A percentile compares a stretch with the other conserved stretches of the same genome.
Conservation (phyloP, 2,888 invertebrate species). For the Priocnemis perturbator region DNA sequence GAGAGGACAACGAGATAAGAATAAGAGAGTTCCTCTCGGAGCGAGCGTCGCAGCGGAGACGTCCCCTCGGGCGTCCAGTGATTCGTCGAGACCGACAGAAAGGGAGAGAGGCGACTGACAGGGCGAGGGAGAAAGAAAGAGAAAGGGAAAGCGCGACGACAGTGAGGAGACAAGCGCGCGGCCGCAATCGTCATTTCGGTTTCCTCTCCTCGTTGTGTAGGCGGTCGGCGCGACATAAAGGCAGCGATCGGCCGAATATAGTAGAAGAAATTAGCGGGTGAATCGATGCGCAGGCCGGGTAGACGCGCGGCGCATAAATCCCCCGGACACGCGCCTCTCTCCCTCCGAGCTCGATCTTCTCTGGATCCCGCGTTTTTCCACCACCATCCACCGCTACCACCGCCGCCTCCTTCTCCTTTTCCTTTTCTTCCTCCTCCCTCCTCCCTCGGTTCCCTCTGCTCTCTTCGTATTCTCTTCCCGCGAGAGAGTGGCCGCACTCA, state of each 20-base stretch:
- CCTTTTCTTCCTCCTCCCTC: conserved; percentile 6
- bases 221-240: neutral
- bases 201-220: neutral
- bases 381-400: conserved; percentile 4
- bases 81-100: conserved; percentile 2
- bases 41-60: conserved; percentile 30
- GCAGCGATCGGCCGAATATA: too few species aligned
- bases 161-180: neutral
- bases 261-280: too few species aligned
- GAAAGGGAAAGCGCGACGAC: conserved; percentile 7
- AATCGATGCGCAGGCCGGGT: conserved; percentile 10
- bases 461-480: conserved; percentile 14
- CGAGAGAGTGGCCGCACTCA: conserved; percentile 26
- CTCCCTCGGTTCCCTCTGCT: neutral
- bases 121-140: conserved; percentile 10
- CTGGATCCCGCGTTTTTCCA: neutral
- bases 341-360: too few species aligned
- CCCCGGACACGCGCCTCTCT: too few species aligned
- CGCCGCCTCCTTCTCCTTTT: neutral
- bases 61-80: conserved; percentile 15
- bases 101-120: conserved; percentile 4
- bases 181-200: too few species aligned
- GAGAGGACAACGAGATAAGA: conserved; percentile 35
- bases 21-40: conserved; percentile 41
- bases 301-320: conserved; percentile 16